Conservation (phyloP, 2,797 vertebrate species). For the Columba guinea region DNA sequence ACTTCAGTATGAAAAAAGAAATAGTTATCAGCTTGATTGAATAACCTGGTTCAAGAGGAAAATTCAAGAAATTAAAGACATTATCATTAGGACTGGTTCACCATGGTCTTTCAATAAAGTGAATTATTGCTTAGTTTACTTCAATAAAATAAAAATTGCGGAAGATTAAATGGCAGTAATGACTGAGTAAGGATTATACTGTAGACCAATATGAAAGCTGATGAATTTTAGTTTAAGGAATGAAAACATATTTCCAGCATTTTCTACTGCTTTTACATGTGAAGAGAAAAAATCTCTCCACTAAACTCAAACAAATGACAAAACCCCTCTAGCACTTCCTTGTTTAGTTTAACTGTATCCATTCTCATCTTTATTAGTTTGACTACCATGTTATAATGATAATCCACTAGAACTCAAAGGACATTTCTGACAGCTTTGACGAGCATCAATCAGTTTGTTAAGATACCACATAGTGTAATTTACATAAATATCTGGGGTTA, state of each 20-base stretch:
- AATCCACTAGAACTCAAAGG: not conserved
- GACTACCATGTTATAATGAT: not conserved
- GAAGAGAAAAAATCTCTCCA: not conserved
- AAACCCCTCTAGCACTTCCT: accelerated
- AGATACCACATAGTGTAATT: not conserved
- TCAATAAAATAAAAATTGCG: not conserved
- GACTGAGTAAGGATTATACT: not conserved
- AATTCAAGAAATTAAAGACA: not conserved
- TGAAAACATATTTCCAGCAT: not conserved
- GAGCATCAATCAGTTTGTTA: not conserved
- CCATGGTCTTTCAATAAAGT: not conserved
- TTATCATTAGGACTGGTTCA: not conserved
- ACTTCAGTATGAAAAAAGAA: not conserved
- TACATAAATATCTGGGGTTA: not conserved
- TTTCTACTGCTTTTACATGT: not conserved
- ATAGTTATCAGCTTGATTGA: not conserved
- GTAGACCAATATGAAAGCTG: not conserved
- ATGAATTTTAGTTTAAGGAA: not conserved
- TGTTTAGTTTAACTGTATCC: not conserved
- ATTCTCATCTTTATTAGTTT: not conserved
- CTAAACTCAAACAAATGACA: not conserved
- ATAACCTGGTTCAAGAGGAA: not conserved
- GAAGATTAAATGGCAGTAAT: not conserved
- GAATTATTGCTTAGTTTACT: not conserved
- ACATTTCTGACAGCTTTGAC: not conserved